Conservation (phyloP, 2,113 vertebrate genomes). For the Peromyscus maniculatus region DNA sequence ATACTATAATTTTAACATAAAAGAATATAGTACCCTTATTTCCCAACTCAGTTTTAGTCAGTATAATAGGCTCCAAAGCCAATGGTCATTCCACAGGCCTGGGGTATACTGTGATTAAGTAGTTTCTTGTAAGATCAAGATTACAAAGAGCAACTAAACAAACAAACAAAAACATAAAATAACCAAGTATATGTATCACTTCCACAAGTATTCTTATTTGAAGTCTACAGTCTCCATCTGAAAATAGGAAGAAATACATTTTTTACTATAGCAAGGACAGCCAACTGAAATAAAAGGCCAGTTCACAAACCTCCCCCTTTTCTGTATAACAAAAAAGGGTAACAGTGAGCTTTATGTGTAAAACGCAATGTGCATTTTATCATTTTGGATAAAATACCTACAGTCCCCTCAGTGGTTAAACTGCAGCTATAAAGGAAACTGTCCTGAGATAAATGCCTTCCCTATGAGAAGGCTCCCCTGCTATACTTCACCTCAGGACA, state of each 20-base stretch:
- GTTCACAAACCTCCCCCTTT: constrained; percentile 69
- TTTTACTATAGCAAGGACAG: constrained; percentile 68
- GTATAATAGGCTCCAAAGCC: constrained; percentile 5
- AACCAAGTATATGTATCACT: not conserved
- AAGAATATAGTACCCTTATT: constrained; percentile 2
- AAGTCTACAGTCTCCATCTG: not conserved
- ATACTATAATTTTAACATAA: constrained; percentile 22
- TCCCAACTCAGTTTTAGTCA: constrained; percentile 1
- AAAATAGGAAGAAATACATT: constrained; percentile 44
- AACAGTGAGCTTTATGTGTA: constrained; percentile 84
- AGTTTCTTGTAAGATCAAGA: not conserved
- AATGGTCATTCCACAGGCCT: not conserved
- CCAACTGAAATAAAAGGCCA: constrained; percentile 64
- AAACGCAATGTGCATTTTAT: constrained; percentile 84
- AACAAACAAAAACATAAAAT: not conserved
- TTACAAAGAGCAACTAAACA: not conserved
- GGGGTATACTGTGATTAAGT: not conserved
- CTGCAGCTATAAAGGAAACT: constrained; percentile 91
- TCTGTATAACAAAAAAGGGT: constrained; percentile 64
- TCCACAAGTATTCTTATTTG: constrained; percentile 21
- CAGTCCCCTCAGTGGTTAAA: constrained; percentile 87
- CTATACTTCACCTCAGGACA: constrained; percentile 89
- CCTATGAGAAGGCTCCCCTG: constrained; percentile 88
- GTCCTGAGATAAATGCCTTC: constrained; percentile 90
- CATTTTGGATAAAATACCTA: constrained; percentile 87